A percentile compares a stretch with the other conserved stretches of the same genome.
Conservation (phyloP, 2,888 invertebrate species). For the Schrankia costaestrigalis region DNA sequence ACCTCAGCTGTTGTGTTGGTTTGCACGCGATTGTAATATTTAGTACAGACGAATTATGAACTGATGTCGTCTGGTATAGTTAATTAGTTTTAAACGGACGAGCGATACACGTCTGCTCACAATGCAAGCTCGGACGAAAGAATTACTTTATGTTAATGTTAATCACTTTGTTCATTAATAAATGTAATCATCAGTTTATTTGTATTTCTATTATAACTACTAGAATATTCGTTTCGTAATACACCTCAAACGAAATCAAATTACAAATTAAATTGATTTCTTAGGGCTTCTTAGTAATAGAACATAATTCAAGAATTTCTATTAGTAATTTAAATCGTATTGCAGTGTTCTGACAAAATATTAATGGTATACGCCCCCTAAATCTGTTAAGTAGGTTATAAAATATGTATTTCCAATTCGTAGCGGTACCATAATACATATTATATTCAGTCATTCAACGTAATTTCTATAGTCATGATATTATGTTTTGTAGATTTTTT, state of each 20-base stretch:
- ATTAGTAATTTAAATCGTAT: slow-evolving; percentile 25
- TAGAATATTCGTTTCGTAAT: slow-evolving; percentile 13
- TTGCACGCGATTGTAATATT: too few species aligned
- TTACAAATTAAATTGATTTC: slow-evolving; percentile 26
- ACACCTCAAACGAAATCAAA: slow-evolving; percentile 23
- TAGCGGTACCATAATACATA: slow-evolving; percentile 11
- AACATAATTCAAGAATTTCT: slow-evolving; percentile 22
- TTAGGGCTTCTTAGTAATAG: slow-evolving; percentile 21
- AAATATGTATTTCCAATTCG: slow-evolving; percentile 30
- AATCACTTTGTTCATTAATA: too few species aligned
- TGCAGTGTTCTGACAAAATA: slow-evolving; percentile 17
- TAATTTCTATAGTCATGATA: slow-evolving; percentile 13
- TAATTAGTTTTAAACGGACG: too few species aligned
- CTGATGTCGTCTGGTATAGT: too few species aligned
- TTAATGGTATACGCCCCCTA: slow-evolving; percentile 11
- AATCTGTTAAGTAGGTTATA: slow-evolving; percentile 18
- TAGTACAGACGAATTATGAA: too few species aligned
- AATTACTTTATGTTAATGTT: too few species aligned
- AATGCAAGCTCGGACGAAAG: too few species aligned
- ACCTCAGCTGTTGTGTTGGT: too few species aligned
- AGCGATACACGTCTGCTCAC: too few species aligned
- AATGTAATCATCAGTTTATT: too few species aligned
- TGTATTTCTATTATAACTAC: too few species aligned
- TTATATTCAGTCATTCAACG: slow-evolving; percentile 12
- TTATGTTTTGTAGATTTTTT: too few species aligned